These are phyloP conservation scores for Rallus crepitans DNA, from an alignment of 2,797 vertebrate genomes.

Conservation along the genomic window DNA sequence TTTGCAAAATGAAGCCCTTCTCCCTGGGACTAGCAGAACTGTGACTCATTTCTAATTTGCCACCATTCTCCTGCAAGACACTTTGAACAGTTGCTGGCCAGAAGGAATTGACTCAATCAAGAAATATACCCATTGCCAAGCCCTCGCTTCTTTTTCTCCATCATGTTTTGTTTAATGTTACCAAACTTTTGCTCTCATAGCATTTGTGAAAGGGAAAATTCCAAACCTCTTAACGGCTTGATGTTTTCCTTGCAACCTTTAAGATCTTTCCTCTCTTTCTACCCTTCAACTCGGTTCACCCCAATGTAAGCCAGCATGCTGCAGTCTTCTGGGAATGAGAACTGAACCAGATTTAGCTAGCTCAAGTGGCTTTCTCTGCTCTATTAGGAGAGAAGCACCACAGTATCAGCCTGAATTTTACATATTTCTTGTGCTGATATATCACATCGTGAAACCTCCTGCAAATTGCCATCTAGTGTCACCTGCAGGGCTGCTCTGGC, in stretches of 20 bases:
- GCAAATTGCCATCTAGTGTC: neutral
- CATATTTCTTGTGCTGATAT: neutral
- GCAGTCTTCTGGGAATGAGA: neutral
- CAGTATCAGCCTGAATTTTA: neutral
- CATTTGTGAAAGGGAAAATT: neutral
- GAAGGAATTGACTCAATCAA: neutral
- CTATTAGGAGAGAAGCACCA: neutral
- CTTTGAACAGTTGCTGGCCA: neutral
- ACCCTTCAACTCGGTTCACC: neutral
- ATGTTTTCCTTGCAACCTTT: neutral
- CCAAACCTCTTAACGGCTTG: neutral
- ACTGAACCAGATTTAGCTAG: neutral
- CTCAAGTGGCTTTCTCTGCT: neutral
- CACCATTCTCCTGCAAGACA: neutral
- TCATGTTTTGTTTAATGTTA: neutral
- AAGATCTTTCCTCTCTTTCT: neutral
- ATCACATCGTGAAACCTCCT: neutral
- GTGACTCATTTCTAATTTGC: slow-evolving; percentile 1
- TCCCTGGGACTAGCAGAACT: neutral
- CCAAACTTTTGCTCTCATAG: neutral
- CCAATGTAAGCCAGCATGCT: neutral
- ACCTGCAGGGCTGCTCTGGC: neutral
- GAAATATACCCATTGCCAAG: neutral
- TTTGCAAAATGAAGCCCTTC: neutral
- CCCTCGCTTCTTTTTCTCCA: neutral